Conservation (phyloP, 2,797 vertebrate genomes). For the Cercopithecus petaurista region DNA sequence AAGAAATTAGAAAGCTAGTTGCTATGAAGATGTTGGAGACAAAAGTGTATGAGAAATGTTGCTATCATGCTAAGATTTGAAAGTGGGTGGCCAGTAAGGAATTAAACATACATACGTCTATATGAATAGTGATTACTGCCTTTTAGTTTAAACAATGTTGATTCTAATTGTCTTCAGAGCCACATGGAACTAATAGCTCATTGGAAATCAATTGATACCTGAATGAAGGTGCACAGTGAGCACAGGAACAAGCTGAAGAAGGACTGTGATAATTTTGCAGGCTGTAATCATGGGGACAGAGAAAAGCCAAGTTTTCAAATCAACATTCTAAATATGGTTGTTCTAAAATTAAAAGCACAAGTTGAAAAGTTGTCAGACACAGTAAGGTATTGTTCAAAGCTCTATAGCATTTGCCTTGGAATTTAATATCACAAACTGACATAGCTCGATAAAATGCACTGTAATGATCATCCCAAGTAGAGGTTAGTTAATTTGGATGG, state of each 20-base stretch:
- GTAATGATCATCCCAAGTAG: background rate
- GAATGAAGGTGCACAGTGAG: background rate
- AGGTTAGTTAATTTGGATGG: background rate
- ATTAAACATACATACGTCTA: background rate
- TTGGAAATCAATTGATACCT: background rate
- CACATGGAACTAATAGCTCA: background rate
- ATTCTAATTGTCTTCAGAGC: background rate
- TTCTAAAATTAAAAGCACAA: background rate
- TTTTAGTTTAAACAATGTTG: background rate
- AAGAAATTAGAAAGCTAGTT: slow-evolving; percentile 11
- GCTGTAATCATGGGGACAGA: background rate
- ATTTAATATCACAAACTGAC: background rate
- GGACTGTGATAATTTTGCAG: background rate
- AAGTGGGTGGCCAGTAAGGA: background rate
- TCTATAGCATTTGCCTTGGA: background rate
- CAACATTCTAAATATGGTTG: background rate
- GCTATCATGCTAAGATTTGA: background rate
- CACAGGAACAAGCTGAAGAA: background rate
- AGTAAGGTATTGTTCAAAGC: background rate
- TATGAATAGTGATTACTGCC: background rate
- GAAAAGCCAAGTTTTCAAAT: background rate
- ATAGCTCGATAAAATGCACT: background rate
- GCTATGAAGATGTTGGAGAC: background rate
- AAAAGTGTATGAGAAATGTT: background rate
- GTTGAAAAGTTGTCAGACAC: background rate